Conservation (phyloP, 2,113 vertebrate genomes). For the Takifugu flavidus region DNA sequence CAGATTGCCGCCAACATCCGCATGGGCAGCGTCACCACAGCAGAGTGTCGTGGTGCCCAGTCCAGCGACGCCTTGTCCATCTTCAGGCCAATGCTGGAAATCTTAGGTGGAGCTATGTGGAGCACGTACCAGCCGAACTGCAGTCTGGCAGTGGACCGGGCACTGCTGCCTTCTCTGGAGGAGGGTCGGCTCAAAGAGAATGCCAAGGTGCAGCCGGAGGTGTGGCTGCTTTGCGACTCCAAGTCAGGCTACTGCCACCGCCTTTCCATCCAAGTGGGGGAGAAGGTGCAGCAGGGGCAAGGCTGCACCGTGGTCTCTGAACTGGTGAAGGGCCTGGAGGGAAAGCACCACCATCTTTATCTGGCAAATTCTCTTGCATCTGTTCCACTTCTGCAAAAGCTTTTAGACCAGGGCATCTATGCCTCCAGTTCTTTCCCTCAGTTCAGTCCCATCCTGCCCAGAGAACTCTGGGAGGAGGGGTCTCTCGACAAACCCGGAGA, state of each 20-base stretch:
- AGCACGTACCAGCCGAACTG: constrained; percentile 66
- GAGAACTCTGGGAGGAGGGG: constrained; percentile 59
- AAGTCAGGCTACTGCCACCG: constrained; percentile 80
- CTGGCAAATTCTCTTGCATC: constrained; percentile 66
- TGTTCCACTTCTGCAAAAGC: constrained; percentile 61
- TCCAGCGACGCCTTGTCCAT: constrained; percentile 53
- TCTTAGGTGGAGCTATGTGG: constrained; percentile 66
- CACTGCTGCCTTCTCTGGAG: constrained; percentile 65
- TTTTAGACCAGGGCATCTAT: constrained; percentile 65
- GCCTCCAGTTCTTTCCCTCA: constrained; percentile 70
- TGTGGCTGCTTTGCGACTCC: constrained; percentile 80
- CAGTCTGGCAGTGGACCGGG: constrained; percentile 68
- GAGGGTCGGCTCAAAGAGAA: constrained; percentile 28
- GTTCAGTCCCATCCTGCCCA: constrained; percentile 57
- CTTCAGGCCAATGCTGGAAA: constrained; percentile 67
- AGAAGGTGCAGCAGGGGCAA: constrained; percentile 17
- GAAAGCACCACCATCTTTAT: constrained; percentile 72
- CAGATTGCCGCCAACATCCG: constrained; percentile 68
- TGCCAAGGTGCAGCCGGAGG: constrained; percentile 55
- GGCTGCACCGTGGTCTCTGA: constrained; percentile 64
- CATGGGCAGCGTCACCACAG: constrained; percentile 61
- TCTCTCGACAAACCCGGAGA: constrained; percentile 61
- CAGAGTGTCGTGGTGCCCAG: not conserved
- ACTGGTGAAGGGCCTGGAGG: constrained; percentile 65
- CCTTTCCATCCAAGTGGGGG: constrained; percentile 60